These are phyloP conservation scores for Euzophera pinguis DNA, from an alignment of 2,888 invertebrate species.

Conservation along the genomic window DNA sequence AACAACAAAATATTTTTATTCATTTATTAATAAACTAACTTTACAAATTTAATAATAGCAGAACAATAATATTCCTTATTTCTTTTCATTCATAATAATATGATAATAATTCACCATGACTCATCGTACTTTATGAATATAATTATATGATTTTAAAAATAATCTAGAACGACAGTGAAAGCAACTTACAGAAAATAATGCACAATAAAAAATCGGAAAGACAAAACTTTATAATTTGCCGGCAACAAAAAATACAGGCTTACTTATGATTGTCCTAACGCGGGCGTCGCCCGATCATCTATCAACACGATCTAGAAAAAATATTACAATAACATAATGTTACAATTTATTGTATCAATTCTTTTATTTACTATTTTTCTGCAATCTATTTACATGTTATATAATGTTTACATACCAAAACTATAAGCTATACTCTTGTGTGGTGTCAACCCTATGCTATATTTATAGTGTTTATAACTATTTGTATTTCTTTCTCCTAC, in stretches of 20 bases:
- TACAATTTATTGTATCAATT: constrained; percentile 75
- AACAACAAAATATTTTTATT: constrained; percentile 68
- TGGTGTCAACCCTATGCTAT: constrained; percentile 74
- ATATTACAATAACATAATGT: constrained; percentile 72
- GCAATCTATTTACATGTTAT: constrained; percentile 73
- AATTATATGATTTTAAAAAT: constrained; percentile 78
- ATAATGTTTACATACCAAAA: constrained; percentile 76
- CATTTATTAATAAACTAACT: constrained; percentile 81
- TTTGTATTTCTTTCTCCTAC: constrained; percentile 72
- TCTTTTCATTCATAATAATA: constrained; percentile 79
- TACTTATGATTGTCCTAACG: constrained; percentile 41
- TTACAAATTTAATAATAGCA: constrained; percentile 81
- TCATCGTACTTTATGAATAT: constrained; percentile 77
- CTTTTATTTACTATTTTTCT: constrained; percentile 69
- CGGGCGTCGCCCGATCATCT: constrained; percentile 26
- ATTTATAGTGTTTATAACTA: constrained; percentile 77
- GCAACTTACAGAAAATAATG: constrained; percentile 78
- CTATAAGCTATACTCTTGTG: constrained; percentile 70
- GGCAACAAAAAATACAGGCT: constrained; percentile 56
- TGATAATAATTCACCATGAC: constrained; percentile 71
- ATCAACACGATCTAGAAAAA: constrained; percentile 46
- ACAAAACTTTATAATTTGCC: constrained; percentile 54
- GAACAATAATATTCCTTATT: constrained; percentile 81
- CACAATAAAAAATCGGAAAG: constrained; percentile 65
- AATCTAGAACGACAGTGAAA: constrained; percentile 78